phyloP scores from a whole-genome alignment of 2,113 vertebrate genomes.

The Girardinichthys multiradiatus region DNA sequence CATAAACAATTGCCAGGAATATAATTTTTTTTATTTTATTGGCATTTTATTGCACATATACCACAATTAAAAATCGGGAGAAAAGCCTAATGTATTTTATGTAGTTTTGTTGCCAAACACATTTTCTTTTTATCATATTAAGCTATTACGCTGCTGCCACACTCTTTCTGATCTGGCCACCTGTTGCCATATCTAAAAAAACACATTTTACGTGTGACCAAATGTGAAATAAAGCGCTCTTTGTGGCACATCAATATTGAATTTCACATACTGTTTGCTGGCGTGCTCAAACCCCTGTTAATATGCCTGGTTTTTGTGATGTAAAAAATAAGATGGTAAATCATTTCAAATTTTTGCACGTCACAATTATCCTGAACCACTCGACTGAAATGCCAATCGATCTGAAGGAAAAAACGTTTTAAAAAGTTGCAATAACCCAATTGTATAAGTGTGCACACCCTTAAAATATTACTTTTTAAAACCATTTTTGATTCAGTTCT shows the following conservation, averaged over 20 bases:
- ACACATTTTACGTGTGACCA: too few relatives aligned
- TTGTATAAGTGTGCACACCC: background rate
- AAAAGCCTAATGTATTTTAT: too few relatives aligned
- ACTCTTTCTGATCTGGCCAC: too few relatives aligned
- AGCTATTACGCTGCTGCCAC: too few relatives aligned
- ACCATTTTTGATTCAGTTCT: background rate
- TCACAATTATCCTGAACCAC: background rate
- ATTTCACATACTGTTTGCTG: too few relatives aligned
- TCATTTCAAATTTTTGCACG: background rate
- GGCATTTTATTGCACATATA: background rate
- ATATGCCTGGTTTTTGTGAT: too few relatives aligned
- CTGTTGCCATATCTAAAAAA: too few relatives aligned
- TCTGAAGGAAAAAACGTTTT: background rate
- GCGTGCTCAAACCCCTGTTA: too few relatives aligned
- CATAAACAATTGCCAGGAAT: background rate
- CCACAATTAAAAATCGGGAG: background rate
- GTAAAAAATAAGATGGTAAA: background rate
- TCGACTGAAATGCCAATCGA: background rate
- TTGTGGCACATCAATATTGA: too few relatives aligned
- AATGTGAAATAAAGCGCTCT: too few relatives aligned
- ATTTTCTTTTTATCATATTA: too few relatives aligned
- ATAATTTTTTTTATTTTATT: background rate
- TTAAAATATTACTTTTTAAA: background rate
- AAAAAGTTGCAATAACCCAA: background rate
- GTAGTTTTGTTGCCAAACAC: too few relatives aligned